phyloP scores from a whole-genome alignment of 1,140 invertebrate genomes.

The Papilio helenus region DNA sequence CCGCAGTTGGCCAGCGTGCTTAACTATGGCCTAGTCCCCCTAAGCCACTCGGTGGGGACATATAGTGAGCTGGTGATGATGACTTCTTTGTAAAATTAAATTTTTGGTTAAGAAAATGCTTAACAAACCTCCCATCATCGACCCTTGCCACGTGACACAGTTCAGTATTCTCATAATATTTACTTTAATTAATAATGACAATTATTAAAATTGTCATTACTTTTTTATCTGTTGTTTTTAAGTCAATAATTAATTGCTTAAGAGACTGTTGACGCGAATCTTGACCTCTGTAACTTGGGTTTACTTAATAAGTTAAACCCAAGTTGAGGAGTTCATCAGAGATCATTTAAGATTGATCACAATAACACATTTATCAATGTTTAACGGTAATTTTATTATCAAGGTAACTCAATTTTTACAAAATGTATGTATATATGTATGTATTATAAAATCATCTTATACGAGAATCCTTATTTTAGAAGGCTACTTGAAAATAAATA shows the following conservation, averaged over 20 bases:
- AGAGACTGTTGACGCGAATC: background rate
- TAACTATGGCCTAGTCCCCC: too few species aligned
- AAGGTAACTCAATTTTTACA: background rate
- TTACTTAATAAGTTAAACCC: slow-evolving; percentile 7
- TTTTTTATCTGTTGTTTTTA: slow-evolving; percentile 22
- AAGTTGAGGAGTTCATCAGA: background rate
- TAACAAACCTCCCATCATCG: background rate
- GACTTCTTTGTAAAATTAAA: background rate
- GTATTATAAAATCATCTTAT: too few species aligned
- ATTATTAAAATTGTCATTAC: background rate
- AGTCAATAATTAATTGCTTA: slow-evolving; percentile 13
- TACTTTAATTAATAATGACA: background rate
- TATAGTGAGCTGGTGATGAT: too few species aligned
- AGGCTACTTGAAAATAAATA: too few species aligned
- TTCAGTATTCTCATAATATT: background rate
- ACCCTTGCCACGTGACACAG: background rate
- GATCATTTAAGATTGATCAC: slow-evolving; percentile 2
- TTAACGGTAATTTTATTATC: background rate
- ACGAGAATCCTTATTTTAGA: too few species aligned
- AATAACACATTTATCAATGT: slow-evolving; percentile 5
- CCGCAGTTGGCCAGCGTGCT: too few species aligned
- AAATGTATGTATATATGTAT: too few species aligned
- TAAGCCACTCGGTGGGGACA: too few species aligned
- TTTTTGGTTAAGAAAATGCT: background rate
- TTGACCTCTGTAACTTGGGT: slow-evolving; percentile 17